Percentiles rank a stretch among this genome's conserved stretches.
Conservation (phyloP, 1,140 invertebrate genomes). For the fruit fly (Drosophila melanogaster) region DNA sequence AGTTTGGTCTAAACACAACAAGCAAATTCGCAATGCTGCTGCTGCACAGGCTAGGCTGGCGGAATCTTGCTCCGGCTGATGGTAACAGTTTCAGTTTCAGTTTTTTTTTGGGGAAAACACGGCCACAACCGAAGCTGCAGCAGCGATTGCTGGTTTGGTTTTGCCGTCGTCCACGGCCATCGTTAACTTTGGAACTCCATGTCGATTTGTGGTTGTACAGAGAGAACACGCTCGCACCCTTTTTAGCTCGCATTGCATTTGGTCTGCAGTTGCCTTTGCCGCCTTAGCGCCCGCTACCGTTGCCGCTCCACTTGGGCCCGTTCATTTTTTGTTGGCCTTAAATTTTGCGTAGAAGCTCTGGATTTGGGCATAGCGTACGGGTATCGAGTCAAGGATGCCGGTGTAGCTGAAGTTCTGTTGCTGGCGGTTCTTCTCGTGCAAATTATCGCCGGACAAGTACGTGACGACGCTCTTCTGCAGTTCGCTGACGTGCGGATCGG, state of each 20-base stretch:
- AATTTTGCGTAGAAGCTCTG: constrained; percentile 83
- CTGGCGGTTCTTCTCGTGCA: constrained; percentile 80
- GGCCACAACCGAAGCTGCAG: constrained; percentile 48
- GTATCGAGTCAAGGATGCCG: constrained; percentile 82
- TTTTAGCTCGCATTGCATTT: constrained; percentile 62
- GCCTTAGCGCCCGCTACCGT: constrained; percentile 56
- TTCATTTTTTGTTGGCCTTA: constrained; percentile 84
- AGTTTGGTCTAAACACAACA: constrained; percentile 72
- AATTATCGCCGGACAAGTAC: constrained; percentile 79
- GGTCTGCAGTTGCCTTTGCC: constrained; percentile 73
- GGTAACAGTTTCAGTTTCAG: constrained; percentile 28
- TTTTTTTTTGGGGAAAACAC: constrained; percentile 22
- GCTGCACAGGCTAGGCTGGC: constrained; percentile 26
- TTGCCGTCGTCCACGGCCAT: constrained; percentile 58
- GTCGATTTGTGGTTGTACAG: constrained; percentile 74
- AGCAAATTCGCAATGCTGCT: constrained; percentile 71
- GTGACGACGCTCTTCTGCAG: constrained; percentile 80
- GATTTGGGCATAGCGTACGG: constrained; percentile 82
- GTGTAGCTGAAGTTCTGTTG: constrained; percentile 82
- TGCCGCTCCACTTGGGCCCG: constrained; percentile 34
- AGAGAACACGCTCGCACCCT: constrained; percentile 73
- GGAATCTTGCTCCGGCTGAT: constrained; percentile 29
- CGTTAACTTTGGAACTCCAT: constrained; percentile 81
- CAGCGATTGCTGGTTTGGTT: constrained; percentile 62
- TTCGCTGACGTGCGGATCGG: constrained; percentile 77